Evolutionary conservation across 2,113 vertebrate genomes (phyloP).

Genomic region (Notarius quadriscutis): DNA sequence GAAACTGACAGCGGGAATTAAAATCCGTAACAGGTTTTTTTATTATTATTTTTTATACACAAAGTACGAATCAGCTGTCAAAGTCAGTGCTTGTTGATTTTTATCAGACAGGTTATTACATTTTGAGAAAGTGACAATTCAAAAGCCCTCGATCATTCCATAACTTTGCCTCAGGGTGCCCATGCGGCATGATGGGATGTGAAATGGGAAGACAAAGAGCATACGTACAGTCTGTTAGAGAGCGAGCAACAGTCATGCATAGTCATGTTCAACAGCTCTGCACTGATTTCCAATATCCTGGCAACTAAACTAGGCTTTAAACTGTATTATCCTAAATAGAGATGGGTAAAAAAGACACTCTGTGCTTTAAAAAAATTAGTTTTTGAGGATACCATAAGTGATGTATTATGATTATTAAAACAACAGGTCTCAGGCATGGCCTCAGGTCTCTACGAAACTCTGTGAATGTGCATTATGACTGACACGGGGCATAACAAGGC

Average conservation of each 20-base stretch:
- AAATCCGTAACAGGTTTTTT: constrained; percentile 67
- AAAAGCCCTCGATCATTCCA: constrained; percentile 72
- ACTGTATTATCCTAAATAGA: constrained; percentile 29
- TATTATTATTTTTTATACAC: constrained; percentile 61
- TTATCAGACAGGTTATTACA: constrained; percentile 75
- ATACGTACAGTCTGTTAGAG: not conserved
- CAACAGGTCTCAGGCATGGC: constrained; percentile 40
- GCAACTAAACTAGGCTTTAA: constrained; percentile 25
- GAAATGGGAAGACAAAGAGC: constrained; percentile 25
- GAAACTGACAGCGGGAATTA: constrained; percentile 75
- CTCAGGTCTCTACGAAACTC: constrained; percentile 44
- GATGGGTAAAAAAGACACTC: not conserved
- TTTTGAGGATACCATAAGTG: not conserved
- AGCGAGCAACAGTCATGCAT: not conserved
- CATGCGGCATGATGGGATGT: constrained; percentile 48
- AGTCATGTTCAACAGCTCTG: constrained; percentile 23
- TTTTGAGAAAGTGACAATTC: constrained; percentile 75
- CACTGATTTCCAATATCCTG: constrained; percentile 41
- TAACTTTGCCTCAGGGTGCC: constrained; percentile 53
- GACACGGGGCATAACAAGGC: constrained; percentile 40
- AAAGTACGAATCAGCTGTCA: constrained; percentile 72
- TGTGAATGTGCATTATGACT: constrained; percentile 48
- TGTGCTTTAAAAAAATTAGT: not conserved
- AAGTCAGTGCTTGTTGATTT: constrained; percentile 75
- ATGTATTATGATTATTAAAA: constrained; percentile 20